Conservation (phyloP, 2,113 vertebrate species). For the Lasiurus cinereus region DNA sequence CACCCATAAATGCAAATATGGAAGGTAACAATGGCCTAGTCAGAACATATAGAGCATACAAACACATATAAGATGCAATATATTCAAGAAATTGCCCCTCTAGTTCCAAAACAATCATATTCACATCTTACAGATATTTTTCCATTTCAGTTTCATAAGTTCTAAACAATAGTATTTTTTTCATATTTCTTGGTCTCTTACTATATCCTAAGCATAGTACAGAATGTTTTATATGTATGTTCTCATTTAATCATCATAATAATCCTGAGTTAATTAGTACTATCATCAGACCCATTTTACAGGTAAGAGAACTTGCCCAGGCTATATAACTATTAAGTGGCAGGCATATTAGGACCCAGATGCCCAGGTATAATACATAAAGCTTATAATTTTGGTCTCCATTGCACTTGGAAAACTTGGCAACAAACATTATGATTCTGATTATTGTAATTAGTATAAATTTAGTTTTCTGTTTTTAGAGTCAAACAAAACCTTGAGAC, state of each 20-base stretch:
- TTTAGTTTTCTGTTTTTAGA: conserved; percentile 30
- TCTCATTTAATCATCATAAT: conserved; percentile 20
- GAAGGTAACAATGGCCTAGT: background rate
- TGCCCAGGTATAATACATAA: background rate
- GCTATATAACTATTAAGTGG: background rate
- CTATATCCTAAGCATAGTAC: background rate
- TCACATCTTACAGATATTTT: background rate
- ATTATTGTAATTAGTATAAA: background rate
- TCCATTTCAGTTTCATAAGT: conserved; percentile 19
- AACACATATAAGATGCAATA: conserved; percentile 21
- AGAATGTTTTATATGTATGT: background rate
- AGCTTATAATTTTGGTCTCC: conserved; percentile 3
- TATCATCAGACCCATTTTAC: background rate
- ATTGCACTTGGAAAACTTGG: conserved; percentile 2
- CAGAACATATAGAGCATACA: background rate
- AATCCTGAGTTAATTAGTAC: background rate
- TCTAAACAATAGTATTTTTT: background rate
- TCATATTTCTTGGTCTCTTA: background rate
- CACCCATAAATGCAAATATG: conserved; percentile 31
- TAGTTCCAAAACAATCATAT: conserved; percentile 33
- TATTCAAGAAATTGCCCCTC: conserved; percentile 38
- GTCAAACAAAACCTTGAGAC: conserved; percentile 33
- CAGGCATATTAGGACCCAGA: conserved; percentile 13
- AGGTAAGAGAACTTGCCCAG: background rate
- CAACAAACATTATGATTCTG: conserved; percentile 21